phyloP scores from a whole-genome alignment of 2,113 vertebrate genomes.

The Siphamia tubifer region DNA sequence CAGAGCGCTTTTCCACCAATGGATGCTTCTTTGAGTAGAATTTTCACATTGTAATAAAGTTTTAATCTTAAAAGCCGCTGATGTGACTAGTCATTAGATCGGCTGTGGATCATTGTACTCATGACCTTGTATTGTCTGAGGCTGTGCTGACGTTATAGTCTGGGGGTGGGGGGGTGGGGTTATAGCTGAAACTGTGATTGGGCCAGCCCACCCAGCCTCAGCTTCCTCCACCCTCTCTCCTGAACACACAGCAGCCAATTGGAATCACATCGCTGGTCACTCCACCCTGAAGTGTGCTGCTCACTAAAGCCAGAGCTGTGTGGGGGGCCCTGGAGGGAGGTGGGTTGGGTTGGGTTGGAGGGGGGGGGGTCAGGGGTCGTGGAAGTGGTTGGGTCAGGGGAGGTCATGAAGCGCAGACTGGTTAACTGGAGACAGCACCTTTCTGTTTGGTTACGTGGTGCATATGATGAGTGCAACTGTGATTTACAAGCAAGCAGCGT shows the following conservation, averaged over 20 bases:
- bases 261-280: constrained; percentile 1
- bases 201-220: background rate
- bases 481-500: background rate
- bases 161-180: background rate
- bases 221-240: background rate
- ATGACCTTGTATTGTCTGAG: background rate
- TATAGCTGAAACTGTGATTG: background rate
- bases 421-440: constrained; percentile 5
- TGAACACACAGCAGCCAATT: constrained; percentile 2
- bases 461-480: no score
- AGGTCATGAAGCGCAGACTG: constrained; percentile 15
- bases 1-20: no score
- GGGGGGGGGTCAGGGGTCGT: constrained; percentile 10
- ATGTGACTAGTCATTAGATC: no score
- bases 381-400: constrained; percentile 8
- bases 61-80: no score
- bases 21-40: no score
- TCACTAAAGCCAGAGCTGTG: constrained; percentile 25
- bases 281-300: constrained; percentile 18
- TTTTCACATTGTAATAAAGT: no score
- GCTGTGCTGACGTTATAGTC: background rate
- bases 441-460: background rate
- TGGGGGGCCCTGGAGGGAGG: constrained; percentile 21
- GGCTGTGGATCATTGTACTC: background rate
- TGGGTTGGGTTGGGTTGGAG: no score